Percentiles rank a stretch among this genome's conserved stretches.
Conservation (phyloP, 2,113 vertebrate genomes). For the Suncus etruscus region DNA sequence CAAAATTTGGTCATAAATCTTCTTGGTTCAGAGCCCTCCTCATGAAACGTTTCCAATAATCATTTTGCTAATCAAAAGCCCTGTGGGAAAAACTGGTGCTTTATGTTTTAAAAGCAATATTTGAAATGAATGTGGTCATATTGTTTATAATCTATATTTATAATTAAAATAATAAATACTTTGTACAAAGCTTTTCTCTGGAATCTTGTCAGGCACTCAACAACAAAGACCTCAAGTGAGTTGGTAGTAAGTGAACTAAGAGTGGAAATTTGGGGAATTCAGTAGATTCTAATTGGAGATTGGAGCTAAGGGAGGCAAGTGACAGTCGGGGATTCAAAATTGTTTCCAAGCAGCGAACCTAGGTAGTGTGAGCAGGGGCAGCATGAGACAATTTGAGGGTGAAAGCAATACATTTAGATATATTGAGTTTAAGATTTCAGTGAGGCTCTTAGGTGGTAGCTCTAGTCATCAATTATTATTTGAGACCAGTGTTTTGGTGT, state of each 20-base stretch:
- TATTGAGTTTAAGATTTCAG: not conserved
- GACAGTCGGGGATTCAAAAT: not conserved
- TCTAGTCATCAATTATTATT: not conserved
- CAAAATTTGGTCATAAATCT: slow-evolving; percentile 61
- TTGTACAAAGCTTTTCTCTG: slow-evolving; percentile 34
- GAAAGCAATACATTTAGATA: not conserved
- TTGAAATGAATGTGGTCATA: slow-evolving; percentile 58
- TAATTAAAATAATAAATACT: slow-evolving; percentile 70
- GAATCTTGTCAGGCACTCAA: slow-evolving; percentile 27
- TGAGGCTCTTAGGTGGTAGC: not conserved
- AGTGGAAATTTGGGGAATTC: not conserved
- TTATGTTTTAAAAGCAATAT: slow-evolving; percentile 49
- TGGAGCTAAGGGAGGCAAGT: not conserved
- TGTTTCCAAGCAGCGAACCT: not conserved
- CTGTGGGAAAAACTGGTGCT: slow-evolving; percentile 5
- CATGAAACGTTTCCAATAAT: slow-evolving; percentile 46
- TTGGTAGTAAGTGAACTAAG: not conserved
- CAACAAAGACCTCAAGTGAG: slow-evolving; percentile 29
- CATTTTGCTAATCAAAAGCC: slow-evolving; percentile 52
- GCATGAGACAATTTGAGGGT: not conserved
- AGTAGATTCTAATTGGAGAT: not conserved
- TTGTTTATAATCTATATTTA: slow-evolving; percentile 53
- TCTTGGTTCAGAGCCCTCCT: slow-evolving; percentile 23
- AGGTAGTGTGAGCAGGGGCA: not conserved
- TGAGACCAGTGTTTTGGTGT: not conserved